Percentiles rank a stretch among this genome's conserved stretches.
phyloP scores from a whole-genome alignment of 2,888 invertebrate genomes.

The Parelbella ahira region DNA sequence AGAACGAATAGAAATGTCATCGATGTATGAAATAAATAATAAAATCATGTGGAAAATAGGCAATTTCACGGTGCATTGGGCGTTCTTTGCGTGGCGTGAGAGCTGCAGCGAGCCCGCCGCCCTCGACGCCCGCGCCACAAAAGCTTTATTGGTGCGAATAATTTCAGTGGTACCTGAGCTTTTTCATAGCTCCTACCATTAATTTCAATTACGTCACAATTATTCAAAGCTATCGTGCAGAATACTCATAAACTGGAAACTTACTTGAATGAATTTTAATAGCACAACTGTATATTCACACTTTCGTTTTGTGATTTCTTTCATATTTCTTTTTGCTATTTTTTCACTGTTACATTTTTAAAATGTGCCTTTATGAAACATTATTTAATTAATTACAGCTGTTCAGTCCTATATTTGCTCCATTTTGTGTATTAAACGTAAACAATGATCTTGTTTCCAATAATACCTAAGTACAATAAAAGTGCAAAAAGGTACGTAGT shows the following conservation, averaged over 20 bases:
- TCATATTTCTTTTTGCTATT: too few relatives aligned
- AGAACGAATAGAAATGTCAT: conserved; percentile 64
- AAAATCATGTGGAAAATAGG: conserved; percentile 79
- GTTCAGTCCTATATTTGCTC: too few relatives aligned
- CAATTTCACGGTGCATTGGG: conserved; percentile 79
- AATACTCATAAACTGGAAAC: conserved; percentile 10
- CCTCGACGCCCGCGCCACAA: conserved; percentile 56
- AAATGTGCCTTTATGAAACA: too few relatives aligned
- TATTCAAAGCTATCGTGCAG: conserved; percentile 19
- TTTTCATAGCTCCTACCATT: conserved; percentile 20
- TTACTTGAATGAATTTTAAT: conserved; percentile 22
- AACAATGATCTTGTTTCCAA: too few relatives aligned
- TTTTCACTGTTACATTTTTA: too few relatives aligned
- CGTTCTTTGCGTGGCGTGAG: conserved; percentile 63
- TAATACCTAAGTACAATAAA: too few relatives aligned
- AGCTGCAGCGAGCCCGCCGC: conserved; percentile 46
- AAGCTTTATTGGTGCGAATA: conserved; percentile 59
- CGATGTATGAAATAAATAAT: conserved; percentile 76
- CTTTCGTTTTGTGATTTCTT: too few relatives aligned
- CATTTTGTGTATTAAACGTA: too few relatives aligned
- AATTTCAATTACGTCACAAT: conserved; percentile 23
- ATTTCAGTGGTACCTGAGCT: conserved; percentile 47
- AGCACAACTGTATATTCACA: too few relatives aligned
- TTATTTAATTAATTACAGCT: too few relatives aligned
- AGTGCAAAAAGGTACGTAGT: too few relatives aligned